phyloP scores from a whole-genome alignment of 35 echinoderm and acorn worm species.

The Ophiothrix spiculata region DNA sequence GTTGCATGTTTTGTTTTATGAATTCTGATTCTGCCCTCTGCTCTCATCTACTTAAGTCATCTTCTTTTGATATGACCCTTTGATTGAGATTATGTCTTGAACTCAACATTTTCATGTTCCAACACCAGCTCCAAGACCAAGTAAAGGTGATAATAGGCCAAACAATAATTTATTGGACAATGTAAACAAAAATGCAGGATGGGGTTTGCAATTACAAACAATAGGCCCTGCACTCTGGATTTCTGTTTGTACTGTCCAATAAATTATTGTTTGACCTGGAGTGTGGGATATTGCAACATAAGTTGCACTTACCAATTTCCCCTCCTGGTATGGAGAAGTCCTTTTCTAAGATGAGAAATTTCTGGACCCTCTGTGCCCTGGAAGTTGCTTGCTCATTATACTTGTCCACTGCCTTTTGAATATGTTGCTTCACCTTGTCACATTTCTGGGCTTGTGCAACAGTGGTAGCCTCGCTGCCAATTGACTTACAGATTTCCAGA shows the following conservation, averaged over 20 bases:
- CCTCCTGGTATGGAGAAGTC: constrained; percentile 92
- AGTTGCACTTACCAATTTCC: constrained; percentile 76
- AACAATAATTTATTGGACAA: neutral
- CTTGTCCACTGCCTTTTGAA: constrained; percentile 59
- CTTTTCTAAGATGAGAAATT: constrained; percentile 60
- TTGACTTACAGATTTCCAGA: constrained; percentile 35
- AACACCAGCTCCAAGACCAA: too few relatives aligned
- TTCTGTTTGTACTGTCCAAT: neutral
- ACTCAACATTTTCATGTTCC: too few relatives aligned
- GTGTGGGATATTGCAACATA: neutral
- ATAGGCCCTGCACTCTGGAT: neutral
- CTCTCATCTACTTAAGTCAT: too few relatives aligned
- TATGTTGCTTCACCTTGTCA: constrained; percentile 40
- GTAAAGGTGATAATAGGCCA: too few relatives aligned
- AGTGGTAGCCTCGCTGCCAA: constrained; percentile 73
- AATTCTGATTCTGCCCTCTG: too few relatives aligned
- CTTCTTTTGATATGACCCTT: too few relatives aligned
- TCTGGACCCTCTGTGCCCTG: constrained; percentile 86
- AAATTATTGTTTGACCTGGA: neutral
- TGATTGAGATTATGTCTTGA: too few relatives aligned
- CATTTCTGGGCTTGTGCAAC: constrained; percentile 66
- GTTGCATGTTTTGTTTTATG: too few relatives aligned
- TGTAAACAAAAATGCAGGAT: neutral
- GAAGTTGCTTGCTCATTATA: constrained; percentile 80
- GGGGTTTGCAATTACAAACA: neutral